Conservation (phyloP, 2,113 vertebrate species). For the Rana temporaria region DNA sequence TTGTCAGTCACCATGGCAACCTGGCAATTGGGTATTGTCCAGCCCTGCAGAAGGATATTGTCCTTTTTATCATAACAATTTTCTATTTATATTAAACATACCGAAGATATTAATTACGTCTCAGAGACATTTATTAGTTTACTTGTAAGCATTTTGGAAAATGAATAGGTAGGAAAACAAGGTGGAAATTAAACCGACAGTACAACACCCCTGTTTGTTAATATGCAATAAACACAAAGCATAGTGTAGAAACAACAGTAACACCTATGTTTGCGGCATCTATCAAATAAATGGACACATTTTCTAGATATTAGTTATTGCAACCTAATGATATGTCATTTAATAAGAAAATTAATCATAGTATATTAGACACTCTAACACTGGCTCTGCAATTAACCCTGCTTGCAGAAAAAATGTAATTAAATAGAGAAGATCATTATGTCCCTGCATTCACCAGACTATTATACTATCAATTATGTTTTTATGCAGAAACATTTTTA, state of each 20-base stretch:
- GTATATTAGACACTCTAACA: constrained; percentile 46
- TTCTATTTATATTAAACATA: constrained; percentile 6
- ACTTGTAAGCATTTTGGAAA: neutral
- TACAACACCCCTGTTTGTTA: constrained; percentile 15
- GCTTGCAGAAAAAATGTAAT: constrained; percentile 46
- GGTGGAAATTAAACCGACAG: constrained; percentile 18
- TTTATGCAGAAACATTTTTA: constrained; percentile 31
- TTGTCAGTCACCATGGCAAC: no score
- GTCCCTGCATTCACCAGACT: constrained; percentile 24
- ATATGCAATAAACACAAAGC: constrained; percentile 20
- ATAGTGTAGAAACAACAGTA: constrained; percentile 17
- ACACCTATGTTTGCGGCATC: constrained; percentile 42
- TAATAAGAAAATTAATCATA: constrained; percentile 48
- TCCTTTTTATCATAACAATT: neutral
- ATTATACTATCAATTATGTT: constrained; percentile 34
- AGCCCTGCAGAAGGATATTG: no score
- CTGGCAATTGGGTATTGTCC: no score
- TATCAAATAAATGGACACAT: constrained; percentile 36
- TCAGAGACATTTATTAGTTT: constrained; percentile 14
- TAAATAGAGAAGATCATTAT: constrained; percentile 48
- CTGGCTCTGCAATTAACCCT: constrained; percentile 42
- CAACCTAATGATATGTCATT: constrained; percentile 42
- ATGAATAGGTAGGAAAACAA: neutral
- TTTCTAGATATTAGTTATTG: constrained; percentile 39
- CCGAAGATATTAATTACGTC: constrained; percentile 16